A percentile compares a stretch with the other conserved stretches of the same genome.
Evolutionary conservation across 2,888 invertebrate species (phyloP).

Genomic region (Eupithecia exiguata): DNA sequence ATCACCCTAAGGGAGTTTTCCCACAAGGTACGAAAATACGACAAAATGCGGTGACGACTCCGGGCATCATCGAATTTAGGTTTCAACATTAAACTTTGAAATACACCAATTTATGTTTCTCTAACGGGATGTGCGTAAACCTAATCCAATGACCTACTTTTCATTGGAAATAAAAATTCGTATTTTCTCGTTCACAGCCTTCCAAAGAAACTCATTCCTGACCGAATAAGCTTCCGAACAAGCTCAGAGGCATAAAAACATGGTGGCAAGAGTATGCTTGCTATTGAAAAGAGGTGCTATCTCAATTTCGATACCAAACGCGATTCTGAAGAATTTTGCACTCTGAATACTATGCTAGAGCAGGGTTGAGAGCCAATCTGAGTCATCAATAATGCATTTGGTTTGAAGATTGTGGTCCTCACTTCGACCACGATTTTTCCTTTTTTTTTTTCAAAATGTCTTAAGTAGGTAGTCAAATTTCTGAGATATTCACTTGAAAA

Average conservation of each 20-base stretch:
- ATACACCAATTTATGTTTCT: background rate
- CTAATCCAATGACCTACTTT: background rate
- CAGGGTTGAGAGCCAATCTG: too few relatives aligned
- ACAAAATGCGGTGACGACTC: too few relatives aligned
- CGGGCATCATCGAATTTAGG: background rate
- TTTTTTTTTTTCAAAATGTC: too few relatives aligned
- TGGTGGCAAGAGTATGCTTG: background rate
- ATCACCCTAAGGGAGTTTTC: too few relatives aligned
- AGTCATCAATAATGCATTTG: too few relatives aligned
- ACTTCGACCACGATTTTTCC: too few relatives aligned
- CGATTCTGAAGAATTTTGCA: background rate
- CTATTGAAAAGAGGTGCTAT: background rate
- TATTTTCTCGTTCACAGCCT: slow-evolving; percentile 33
- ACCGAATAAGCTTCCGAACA: slow-evolving; percentile 33
- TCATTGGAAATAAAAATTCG: slow-evolving; percentile 24
- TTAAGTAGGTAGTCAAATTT: too few relatives aligned
- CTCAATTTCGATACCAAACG: background rate
- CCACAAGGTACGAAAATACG: too few relatives aligned
- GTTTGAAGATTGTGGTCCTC: too few relatives aligned
- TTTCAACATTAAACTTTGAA: background rate
- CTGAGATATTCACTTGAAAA: too few relatives aligned
- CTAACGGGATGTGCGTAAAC: background rate
- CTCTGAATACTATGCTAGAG: background rate
- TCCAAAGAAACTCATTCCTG: slow-evolving; percentile 38
- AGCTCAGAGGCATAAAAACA: slow-evolving; percentile 10